A percentile compares a stretch with the other conserved stretches of the same genome.
phyloP scores from a whole-genome alignment of 1,140 invertebrate species.

The Cydia fagiglandana region DNA sequence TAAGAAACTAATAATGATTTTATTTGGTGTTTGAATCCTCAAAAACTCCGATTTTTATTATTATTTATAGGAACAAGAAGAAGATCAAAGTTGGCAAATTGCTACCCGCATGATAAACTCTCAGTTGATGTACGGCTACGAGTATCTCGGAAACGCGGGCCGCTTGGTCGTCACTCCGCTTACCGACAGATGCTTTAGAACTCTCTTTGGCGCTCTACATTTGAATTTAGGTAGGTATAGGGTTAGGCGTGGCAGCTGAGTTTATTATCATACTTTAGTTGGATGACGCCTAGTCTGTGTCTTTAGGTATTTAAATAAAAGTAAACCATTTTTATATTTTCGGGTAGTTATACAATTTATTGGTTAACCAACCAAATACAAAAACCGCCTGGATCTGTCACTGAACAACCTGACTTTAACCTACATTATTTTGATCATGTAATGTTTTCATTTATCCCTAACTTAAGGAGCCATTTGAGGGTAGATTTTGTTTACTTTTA shows the following conservation, averaged over 20 bases:
- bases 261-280: background rate
- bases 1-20: background rate
- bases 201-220: constrained; percentile 94
- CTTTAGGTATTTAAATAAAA: too few species aligned
- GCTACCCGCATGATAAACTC: constrained; percentile 97
- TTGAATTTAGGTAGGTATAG: constrained; percentile 86
- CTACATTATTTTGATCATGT: too few species aligned
- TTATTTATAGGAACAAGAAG: constrained; percentile 37
- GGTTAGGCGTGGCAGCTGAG: background rate
- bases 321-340: too few species aligned
- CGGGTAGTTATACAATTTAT: too few species aligned
- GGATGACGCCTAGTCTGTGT: too few species aligned
- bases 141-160: constrained; percentile 95
- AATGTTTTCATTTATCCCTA: too few species aligned
- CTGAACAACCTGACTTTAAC: too few species aligned
- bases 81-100: constrained; percentile 75
- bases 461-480: too few species aligned
- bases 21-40: background rate
- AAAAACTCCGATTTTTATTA: background rate
- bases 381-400: too few species aligned
- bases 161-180: constrained; percentile 94
- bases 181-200: constrained; percentile 96
- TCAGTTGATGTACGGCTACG: constrained; percentile 94
- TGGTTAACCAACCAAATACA: too few species aligned
- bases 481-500: too few species aligned